These are phyloP conservation scores for Drosophila melanosoma DNA, from an alignment of 2,888 invertebrate species.

Conservation along the genomic window DNA sequence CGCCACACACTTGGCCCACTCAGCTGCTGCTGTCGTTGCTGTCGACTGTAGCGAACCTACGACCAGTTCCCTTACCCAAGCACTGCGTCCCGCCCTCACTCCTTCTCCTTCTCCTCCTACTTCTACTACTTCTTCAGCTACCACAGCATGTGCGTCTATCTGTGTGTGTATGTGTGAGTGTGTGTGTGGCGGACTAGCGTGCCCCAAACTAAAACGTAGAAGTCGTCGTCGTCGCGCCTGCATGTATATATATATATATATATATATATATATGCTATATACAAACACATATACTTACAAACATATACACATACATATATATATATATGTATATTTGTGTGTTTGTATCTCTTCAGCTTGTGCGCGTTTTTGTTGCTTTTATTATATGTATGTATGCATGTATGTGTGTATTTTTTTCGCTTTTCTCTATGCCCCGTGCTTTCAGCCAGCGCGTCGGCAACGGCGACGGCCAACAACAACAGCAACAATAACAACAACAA, in stretches of 20 bases:
- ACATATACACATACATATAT: conserved; percentile 9
- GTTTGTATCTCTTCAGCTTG: conserved; percentile 70
- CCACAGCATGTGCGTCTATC: conserved; percentile 18
- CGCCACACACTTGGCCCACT: conserved; percentile 61
- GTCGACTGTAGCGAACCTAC: conserved; percentile 72
- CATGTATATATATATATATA: background rate
- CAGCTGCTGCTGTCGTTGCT: conserved; percentile 48
- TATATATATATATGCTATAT: conserved; percentile 16
- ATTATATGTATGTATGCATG: conserved; percentile 49
- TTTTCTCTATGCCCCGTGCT: conserved; percentile 71
- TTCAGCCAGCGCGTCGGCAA: conserved; percentile 34
- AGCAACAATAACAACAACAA: conserved; percentile 23
- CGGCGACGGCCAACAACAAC: conserved; percentile 23
- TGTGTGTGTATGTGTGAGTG: conserved; percentile 19
- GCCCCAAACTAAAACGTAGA: conserved; percentile 68
- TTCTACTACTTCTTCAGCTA: background rate
- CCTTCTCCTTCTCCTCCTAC: conserved; percentile 18
- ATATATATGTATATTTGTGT: conserved; percentile 36
- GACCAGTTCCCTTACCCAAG: conserved; percentile 68
- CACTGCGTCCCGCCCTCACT: conserved; percentile 53
- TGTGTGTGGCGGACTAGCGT: conserved; percentile 59
- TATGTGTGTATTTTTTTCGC: conserved; percentile 64
- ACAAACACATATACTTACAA: conserved; percentile 5
- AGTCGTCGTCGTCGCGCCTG: conserved; percentile 38
- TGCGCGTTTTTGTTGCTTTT: conserved; percentile 77